Base-by-base conservation (phyloP, 1,140 invertebrate genomes). In the Asbolus verrucosus region DNA sequence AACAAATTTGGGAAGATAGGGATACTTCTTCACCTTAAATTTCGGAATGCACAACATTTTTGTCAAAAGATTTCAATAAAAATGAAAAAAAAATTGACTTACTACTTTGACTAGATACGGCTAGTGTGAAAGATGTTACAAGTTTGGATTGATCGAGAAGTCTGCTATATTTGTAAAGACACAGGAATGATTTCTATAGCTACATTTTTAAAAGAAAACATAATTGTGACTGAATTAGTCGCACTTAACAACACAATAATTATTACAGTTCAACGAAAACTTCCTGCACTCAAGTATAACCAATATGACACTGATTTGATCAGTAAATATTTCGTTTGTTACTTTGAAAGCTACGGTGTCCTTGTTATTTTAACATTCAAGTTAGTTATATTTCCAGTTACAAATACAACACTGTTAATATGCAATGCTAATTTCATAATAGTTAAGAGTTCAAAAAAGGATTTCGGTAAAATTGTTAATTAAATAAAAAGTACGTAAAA, bases 231-330 rank as follows among this genome's bases (percentile, higher is more conserved):
- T 18, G 9, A 13, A 21, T 14, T 13, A n/a, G 16, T 21, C 43
- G n/a, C 43, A 50, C 43, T 21, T 18, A 50, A 50, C 39, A 16
- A 41, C 18, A 50, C 43, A 50, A 21, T 21, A 50, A 50, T 50
- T 50, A 50, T 50, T 19, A 50, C 43, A 19, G 43, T 8, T 21
- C 21, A 21, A 50, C 43, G 21, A 50, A 50, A 50, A 50, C 43
- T 50, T 50, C 43, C 43, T 50, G 43, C 43, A 50, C 43, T 50
- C 16, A 21, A 50, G 43, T 18, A 50, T 50, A 50, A 50, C 43
- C 43, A 50, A 50, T 50, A 50, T 50, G 43, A 50, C 43, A 50
- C 43, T 50, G 43, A 50, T 50, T 50, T 50, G 43, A 50, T 50
- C 21, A 18, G 43, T 50, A 50, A 50, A 50, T 18, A 50, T 50